Conservation (phyloP, 2,888 invertebrate genomes). For the Drosophila stalkeri region DNA sequence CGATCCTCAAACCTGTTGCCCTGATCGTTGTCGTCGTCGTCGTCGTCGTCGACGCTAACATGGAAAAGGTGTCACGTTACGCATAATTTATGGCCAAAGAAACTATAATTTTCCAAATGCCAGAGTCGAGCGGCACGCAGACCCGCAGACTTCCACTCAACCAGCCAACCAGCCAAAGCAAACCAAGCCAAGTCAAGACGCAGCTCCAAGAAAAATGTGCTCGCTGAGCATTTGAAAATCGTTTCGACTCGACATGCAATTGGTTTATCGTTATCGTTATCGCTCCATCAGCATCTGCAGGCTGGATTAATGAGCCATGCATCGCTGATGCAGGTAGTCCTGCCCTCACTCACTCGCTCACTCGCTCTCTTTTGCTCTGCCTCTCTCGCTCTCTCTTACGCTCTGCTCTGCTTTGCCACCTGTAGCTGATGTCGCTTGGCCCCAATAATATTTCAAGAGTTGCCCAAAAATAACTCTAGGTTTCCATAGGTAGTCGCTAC, state of each 20-base stretch:
- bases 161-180: neutral
- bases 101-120: constrained; percentile 70
- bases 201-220: constrained; percentile 29
- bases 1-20: constrained; percentile 60
- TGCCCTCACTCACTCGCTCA: neutral
- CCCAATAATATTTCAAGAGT: constrained; percentile 30
- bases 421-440: constrained; percentile 32
- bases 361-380: neutral
- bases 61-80: constrained; percentile 84
- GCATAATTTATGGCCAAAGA: constrained; percentile 81
- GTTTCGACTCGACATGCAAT: constrained; percentile 59
- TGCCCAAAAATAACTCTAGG: constrained; percentile 10
- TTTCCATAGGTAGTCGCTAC: constrained; percentile 53
- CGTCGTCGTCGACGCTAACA: constrained; percentile 51
- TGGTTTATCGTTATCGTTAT: constrained; percentile 40
- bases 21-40: constrained; percentile 25
- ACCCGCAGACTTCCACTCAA: constrained; percentile 19
- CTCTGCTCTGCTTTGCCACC: constrained; percentile 21
- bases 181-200: constrained; percentile 7
- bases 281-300: constrained; percentile 32
- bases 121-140: constrained; percentile 44
- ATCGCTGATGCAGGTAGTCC: constrained; percentile 35
- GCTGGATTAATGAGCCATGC: constrained; percentile 17
- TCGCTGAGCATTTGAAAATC: constrained; percentile 49
- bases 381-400: neutral